Base-by-base conservation (phyloP, 2,797 vertebrate species). In the Okamejei kenojei region DNA sequence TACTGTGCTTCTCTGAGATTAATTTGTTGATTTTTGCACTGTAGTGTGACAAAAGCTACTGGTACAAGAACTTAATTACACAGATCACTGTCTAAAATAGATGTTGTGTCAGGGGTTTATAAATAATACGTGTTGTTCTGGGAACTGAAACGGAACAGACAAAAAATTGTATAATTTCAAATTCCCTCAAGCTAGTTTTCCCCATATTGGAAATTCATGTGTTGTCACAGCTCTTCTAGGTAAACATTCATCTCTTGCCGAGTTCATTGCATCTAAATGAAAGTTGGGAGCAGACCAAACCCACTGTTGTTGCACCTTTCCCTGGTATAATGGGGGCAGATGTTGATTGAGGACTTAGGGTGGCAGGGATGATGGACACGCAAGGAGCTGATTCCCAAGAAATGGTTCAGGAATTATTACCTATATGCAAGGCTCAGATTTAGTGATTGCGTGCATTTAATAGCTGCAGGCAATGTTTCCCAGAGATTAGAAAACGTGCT, bases 121-220 rank as follows among this genome's bases (percentile, higher is more conserved):
- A 80, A 45, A 80, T 80, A 81, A 82, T 61, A 61, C 4, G 54
- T 9, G 58, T 10, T 58, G 54, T 26, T 82, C 23, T 82, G 80
- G 54, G 80, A 82, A 82, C 26, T 82, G 45, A 82, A 82, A 61
- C 29, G 45, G 80, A 82, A 82, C 45, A 82, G 80, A 45, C 80
- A 61, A 82, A 54, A 82, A 58, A 58, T 29, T 61, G 54, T 82
- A 58, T 82, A 9, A 82, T 82, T 82, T 82, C 45, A 58, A 82
- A 82, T 58, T 82, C 80, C 80, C 45, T 61, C 6, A 26, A 58
- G 80, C 45, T 82, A 82, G 80, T 11, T 82, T 58, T 82, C 45
- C 45, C 45, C 45, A 82, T 82, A 58, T 82, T 58, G 80, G 29
- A 26, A 82, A 82, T 82, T 58, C 8, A 45, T 81, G 79, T 54